phyloP scores from a whole-genome alignment of 2,888 invertebrate species.

The Byasa hedistus region DNA sequence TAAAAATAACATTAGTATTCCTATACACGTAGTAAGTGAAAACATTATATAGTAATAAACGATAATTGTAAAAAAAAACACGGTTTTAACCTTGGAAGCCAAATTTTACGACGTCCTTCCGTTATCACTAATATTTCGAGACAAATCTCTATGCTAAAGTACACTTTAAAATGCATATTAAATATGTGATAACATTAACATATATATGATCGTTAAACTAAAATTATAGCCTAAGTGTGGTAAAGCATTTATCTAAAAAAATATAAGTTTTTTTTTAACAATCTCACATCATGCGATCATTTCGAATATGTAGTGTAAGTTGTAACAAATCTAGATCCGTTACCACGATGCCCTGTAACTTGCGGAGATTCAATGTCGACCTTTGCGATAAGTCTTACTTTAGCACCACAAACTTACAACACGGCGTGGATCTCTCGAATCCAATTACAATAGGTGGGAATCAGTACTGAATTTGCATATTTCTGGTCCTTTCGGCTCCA shows the following conservation, averaged over 20 bases:
- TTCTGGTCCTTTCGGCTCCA: constrained; percentile 10
- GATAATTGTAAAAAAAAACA: constrained; percentile 31
- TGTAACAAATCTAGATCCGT: constrained; percentile 6
- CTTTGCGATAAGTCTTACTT: constrained; percentile 32
- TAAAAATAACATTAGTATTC: constrained; percentile 39
- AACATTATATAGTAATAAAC: constrained; percentile 14
- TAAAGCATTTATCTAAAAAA: constrained; percentile 54
- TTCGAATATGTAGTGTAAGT: constrained; percentile 5
- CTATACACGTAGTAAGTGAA: constrained; percentile 32
- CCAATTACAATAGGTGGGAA: constrained; percentile 43
- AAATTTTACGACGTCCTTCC: constrained; percentile 36
- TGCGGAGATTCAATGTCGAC: constrained; percentile 32
- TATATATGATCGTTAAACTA: constrained; percentile 46
- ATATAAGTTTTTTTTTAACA: constrained; percentile 23
- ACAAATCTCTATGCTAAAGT: constrained; percentile 47
- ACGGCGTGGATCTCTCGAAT: constrained; percentile 33
- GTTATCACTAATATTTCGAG: constrained; percentile 28
- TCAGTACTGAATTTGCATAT: constrained; percentile 31
- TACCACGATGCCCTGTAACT: constrained; percentile 24
- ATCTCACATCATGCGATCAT: constrained; percentile 11
- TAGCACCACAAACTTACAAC: constrained; percentile 44
- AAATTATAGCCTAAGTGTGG: constrained; percentile 56
- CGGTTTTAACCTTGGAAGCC: constrained; percentile 48
- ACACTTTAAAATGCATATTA: constrained; percentile 50
- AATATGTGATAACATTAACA: constrained; percentile 55